phyloP scores from a whole-genome alignment of 2,113 vertebrate genomes.

The Anoura caudifer region DNA sequence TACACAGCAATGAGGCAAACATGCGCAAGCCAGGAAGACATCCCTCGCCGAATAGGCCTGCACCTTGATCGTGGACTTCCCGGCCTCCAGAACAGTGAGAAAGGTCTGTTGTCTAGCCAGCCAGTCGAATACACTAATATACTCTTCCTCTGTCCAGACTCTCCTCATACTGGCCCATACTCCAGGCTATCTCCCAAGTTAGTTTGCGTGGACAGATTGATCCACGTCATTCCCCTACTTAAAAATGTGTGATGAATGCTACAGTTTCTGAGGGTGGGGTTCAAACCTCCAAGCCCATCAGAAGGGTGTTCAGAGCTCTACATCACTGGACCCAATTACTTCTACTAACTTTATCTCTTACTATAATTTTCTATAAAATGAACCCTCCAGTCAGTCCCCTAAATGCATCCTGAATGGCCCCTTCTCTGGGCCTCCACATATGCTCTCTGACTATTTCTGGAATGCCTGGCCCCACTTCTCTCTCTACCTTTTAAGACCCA shows the following conservation, averaged over 20 bases:
- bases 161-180: not conserved
- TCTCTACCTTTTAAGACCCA: not conserved
- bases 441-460: not conserved
- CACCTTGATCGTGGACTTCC: not conserved
- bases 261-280: not conserved
- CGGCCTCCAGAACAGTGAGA: not conserved
- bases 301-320: not conserved
- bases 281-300: not conserved
- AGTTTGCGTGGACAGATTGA: not conserved
- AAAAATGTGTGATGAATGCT: not conserved
- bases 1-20: not conserved
- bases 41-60: not conserved
- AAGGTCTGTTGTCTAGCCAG: not conserved
- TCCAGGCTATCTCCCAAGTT: not conserved
- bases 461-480: not conserved
- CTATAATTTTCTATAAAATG: not conserved
- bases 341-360: not conserved
- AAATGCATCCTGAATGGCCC: no score
- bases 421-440: not conserved
- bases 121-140: no score
- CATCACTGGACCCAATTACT: not conserved
- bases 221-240: not conserved
- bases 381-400: not conserved
- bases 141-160: not conserved
- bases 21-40: not conserved